Base-by-base conservation (phyloP, 2,797 vertebrate genomes). In the Tarsius wallacei region DNA sequence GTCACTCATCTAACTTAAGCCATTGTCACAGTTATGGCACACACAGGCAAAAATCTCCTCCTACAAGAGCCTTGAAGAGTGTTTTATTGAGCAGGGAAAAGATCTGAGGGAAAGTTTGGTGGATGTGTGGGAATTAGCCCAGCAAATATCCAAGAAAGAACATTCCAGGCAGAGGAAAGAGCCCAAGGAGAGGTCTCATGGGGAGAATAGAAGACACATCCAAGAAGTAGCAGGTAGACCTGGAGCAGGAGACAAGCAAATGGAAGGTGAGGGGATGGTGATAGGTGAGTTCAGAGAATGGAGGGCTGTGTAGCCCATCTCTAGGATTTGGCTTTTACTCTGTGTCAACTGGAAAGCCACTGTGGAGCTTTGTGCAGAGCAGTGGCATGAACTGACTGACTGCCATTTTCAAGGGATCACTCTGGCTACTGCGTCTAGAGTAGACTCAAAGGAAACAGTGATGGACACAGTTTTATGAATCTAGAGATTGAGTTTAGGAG, bases 181-280 rank as follows among this genome's bases (percentile, higher is more conserved):
- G 8, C 9, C 14, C 3, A 10, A 70, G 55, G 77, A 36, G 47
- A 22, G 5, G 9, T 51, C 49, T 73, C 36, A 15, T 22, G 51
- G n/a, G 6, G 33, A n/a, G 0, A 11, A 17, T 28, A 17, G 36
- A 16, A 19, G 21, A 28, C 17, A 31, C 5, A 17, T 28, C 61
- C n/a, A 83, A 70, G 31, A 53, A 47, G 26, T 3, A 42, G 51
- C 17, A 26, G 17, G 78, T 9, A 33, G 77, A 5, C 9, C 21
- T 55, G n/a, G 8, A 2, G 36, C 51, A 78, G 51, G 3, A 22
- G 17, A 1, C 78, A 31, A 49, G 31, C 22, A 13, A 17, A 5
- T 1, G 2, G n/a, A 51, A 33, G 49, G 14, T 17, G 3, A 55
- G 8, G 21, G 9, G 6, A 53, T 4, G 5, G 22, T 4, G 16